Percentiles rank a stretch among this genome's conserved stretches.
Conservation (phyloP, 2,113 vertebrate species). For the Hoplias malabaricus region DNA sequence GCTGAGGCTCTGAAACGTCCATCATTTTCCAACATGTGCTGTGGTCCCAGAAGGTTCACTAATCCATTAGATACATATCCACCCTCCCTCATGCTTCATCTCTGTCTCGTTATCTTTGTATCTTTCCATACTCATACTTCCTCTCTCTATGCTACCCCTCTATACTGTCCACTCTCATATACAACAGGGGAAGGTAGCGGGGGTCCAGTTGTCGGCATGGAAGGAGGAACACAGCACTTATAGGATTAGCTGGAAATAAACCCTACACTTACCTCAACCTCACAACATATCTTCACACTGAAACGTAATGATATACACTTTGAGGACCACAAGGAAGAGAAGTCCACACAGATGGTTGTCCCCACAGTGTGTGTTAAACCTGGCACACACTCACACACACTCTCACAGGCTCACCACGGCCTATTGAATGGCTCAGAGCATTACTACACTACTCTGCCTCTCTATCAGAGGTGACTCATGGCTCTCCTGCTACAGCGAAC, state of each 20-base stretch:
- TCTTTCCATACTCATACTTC: no score
- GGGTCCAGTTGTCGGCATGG: constrained; percentile 42
- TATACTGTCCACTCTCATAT: constrained; percentile 1
- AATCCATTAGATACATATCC: constrained; percentile 41
- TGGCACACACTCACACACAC: background rate
- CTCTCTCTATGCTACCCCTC: background rate
- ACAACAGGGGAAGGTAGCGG: constrained; percentile 13
- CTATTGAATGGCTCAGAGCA: background rate
- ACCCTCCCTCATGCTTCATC: no score
- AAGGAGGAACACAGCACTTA: constrained; percentile 39
- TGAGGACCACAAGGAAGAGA: no score
- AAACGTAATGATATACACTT: background rate
- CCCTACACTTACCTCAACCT: constrained; percentile 41
- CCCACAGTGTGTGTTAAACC: no score
- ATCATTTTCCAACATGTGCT: constrained; percentile 26
- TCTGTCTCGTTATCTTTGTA: no score
- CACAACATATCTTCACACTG: constrained; percentile 43
- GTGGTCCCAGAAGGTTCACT: constrained; percentile 37
- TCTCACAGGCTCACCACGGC: background rate
- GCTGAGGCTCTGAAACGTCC: constrained; percentile 30
- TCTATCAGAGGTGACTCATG: background rate
- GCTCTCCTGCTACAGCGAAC: background rate
- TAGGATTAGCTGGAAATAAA: constrained; percentile 57
- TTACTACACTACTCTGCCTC: background rate
- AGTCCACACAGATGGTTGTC: no score